Evolutionary conservation across 2,113 vertebrate species (phyloP).

Genomic region (Hippocampus abdominalis): DNA sequence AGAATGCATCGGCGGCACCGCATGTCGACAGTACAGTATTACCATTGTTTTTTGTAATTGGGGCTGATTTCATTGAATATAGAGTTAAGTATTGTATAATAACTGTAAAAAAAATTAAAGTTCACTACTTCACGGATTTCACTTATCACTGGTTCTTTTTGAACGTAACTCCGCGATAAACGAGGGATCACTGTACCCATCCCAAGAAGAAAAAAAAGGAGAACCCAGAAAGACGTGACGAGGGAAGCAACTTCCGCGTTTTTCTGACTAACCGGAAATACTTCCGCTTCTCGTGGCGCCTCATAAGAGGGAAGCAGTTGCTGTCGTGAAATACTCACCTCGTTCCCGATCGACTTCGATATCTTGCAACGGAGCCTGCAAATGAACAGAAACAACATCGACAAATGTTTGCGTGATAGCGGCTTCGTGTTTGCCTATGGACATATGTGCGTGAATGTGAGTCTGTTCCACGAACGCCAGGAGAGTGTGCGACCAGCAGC

Average conservation of each 20-base stretch:
- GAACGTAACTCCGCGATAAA: too few relatives aligned
- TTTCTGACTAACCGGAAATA: slow-evolving; percentile 59
- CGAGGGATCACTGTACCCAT: too few relatives aligned
- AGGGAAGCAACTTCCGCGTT: slow-evolving; percentile 59
- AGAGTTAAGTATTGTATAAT: too few relatives aligned
- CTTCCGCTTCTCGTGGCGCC: slow-evolving; percentile 60
- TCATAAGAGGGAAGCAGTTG: slow-evolving; percentile 44
- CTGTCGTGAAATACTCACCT: slow-evolving; percentile 17
- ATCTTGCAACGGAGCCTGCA: slow-evolving; percentile 11
- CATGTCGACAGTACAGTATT: too few relatives aligned
- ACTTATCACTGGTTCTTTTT: too few relatives aligned
- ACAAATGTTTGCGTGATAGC: slow-evolving; percentile 26
- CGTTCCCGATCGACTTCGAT: slow-evolving; percentile 8
- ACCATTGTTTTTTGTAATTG: too few relatives aligned
- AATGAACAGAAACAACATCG: slow-evolving; percentile 20
- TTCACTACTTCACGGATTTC: too few relatives aligned
- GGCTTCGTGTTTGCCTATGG: slow-evolving; percentile 21
- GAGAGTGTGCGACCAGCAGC: slow-evolving; percentile 55
- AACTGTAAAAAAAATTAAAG: too few relatives aligned
- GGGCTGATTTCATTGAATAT: too few relatives aligned
- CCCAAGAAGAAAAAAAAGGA: slow-evolving; percentile 37
- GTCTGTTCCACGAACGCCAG: slow-evolving; percentile 42
- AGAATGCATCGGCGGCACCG: too few relatives aligned
- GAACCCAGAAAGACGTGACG: slow-evolving; percentile 60
- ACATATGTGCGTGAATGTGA: slow-evolving; percentile 35